Evolutionary conservation across 2,113 vertebrate species (phyloP).

Genomic region (Myrmophylax atrothorax): DNA sequence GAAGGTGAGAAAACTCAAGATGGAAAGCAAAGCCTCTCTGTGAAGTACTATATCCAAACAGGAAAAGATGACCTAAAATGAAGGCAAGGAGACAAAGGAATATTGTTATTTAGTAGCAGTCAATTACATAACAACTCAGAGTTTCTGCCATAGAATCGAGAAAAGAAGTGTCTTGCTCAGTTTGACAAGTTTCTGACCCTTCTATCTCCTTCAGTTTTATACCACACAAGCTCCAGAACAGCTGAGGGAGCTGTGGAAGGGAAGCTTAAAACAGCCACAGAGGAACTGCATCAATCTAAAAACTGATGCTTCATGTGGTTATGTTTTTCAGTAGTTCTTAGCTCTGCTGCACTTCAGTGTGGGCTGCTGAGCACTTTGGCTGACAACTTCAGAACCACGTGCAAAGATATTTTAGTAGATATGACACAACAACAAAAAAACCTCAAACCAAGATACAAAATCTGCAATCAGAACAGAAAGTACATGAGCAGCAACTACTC

Average conservation of each 20-base stretch:
- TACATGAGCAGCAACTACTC: neutral
- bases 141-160: accelerated
- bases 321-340: neutral
- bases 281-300: neutral
- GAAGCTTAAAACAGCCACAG: neutral
- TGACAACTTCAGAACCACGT: neutral
- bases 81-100: neutral
- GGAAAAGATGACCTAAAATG: conserved; percentile 85
- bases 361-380: neutral
- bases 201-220: neutral
- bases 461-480: neutral
- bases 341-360: neutral
- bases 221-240: neutral
- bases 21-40: conserved; percentile 90
- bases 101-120: neutral
- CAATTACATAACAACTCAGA: neutral
- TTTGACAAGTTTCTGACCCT: neutral
- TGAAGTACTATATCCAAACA: conserved; percentile 90
- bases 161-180: neutral
- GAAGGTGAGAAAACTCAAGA: conserved; percentile 85
- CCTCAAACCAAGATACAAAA: neutral
- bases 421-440: neutral
- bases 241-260: neutral
- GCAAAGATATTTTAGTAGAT: neutral
- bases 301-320: neutral